Percentiles rank a stretch among this genome's conserved stretches.
Conservation (phyloP, 2,888 invertebrate genomes). For the Charanyca ferruginea region DNA sequence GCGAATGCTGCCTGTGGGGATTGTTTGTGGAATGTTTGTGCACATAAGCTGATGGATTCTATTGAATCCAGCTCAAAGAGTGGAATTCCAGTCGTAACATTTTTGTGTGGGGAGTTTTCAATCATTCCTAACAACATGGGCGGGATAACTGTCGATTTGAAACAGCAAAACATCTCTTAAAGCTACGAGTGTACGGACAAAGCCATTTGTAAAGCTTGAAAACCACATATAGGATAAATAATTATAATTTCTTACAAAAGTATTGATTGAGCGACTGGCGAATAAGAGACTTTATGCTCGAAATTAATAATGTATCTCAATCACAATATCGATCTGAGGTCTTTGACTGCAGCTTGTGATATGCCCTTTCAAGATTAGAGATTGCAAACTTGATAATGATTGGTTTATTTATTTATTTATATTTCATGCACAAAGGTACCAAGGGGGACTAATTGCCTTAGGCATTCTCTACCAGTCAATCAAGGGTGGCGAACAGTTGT, state of each 20-base stretch:
- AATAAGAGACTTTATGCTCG: neutral
- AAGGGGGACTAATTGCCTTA: too few species aligned
- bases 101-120: constrained; percentile 38
- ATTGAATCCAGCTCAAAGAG: constrained; percentile 41
- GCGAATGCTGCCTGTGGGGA: constrained; percentile 10
- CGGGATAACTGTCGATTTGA: constrained; percentile 15
- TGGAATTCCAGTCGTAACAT: constrained; percentile 10
- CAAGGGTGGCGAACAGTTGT: too few species aligned
- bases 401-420: too few species aligned
- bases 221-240: neutral
- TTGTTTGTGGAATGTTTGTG: constrained; percentile 28
- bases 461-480: too few species aligned
- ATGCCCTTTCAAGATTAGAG: neutral
- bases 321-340: neutral
- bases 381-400: neutral
- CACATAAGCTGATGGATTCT: constrained; percentile 37
- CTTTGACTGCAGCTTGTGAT: neutral
- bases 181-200: too few species aligned
- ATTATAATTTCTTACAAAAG: neutral
- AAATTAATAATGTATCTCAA: neutral
- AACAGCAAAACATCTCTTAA: neutral
- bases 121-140: constrained; percentile 27
- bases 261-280: neutral
- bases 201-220: too few species aligned
- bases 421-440: too few species aligned